Conservation (phyloP, 2,797 vertebrate species). For the Novumbra hubbsi region DNA sequence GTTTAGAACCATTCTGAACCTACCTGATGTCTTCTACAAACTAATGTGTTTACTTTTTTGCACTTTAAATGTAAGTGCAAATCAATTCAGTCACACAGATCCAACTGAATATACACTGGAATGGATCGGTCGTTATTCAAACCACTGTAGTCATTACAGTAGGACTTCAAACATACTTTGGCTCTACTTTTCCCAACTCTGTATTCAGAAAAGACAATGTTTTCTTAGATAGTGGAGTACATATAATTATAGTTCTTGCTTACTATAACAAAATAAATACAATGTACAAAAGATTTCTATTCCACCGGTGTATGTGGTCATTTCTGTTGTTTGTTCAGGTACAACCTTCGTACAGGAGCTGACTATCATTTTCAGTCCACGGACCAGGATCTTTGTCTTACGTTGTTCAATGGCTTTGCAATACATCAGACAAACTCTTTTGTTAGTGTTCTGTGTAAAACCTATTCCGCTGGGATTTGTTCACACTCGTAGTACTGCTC, state of each 20-base stretch:
- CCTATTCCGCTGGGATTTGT: too few relatives aligned
- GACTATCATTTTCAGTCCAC: not conserved
- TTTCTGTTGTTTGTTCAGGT: not conserved
- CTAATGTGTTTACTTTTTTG: conserved; percentile 61
- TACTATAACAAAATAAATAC: conserved; percentile 51
- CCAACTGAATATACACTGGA: not conserved
- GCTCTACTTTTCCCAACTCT: not conserved
- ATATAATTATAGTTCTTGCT: conserved; percentile 49
- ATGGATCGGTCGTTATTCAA: not conserved
- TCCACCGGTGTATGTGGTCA: not conserved
- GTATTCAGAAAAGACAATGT: not conserved
- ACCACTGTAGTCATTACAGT: not conserved
- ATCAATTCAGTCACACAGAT: not conserved
- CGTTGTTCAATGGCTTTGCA: conserved; percentile 10
- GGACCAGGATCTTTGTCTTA: conserved; percentile 4
- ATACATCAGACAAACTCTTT: conserved; percentile 29
- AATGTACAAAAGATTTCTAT: conserved; percentile 29
- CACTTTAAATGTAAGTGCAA: conserved; percentile 48
- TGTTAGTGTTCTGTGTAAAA: conserved; percentile 31
- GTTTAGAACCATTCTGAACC: conserved; percentile 43
- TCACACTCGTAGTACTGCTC: too few relatives aligned
- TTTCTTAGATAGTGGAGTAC: conserved; percentile 34
- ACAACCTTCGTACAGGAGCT: not conserved
- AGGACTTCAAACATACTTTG: not conserved
- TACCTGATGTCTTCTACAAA: conserved; percentile 57